Evolutionary conservation across 2,797 vertebrate genomes (phyloP), one percentile per base, ranked within the genome.

Genomic region (Mus spretus): DNA sequence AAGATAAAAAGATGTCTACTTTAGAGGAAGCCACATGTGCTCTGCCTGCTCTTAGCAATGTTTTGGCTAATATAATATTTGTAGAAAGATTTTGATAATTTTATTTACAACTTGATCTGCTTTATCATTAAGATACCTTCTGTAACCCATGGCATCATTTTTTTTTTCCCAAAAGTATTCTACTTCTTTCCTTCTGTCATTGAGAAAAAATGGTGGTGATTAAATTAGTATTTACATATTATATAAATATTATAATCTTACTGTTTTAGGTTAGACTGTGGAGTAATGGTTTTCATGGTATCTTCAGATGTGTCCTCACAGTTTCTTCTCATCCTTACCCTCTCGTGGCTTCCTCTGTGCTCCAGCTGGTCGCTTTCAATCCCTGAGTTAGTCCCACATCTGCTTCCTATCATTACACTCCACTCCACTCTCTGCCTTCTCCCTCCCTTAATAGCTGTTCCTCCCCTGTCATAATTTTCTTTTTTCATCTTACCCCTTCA

Each of bases 201-300:
- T 89, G 50, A 65, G 26, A 55, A 89, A 81, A 67, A 80, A 40
- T 44, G 75, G 5, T 88, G 47, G 3, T 37, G 80, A 55, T 12
- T 94, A 88, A 92, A 24, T 88, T 75, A 53, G 12, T 79, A 70
- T 63, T 78, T 28, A 24, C 70, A 78, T 57, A 37, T 82, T 94
- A 67, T 26, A 61, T 87, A 55, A 26, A 53, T 50, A 63, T n/a
- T 50, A n/a, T 17, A 78, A 78, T 26, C 22, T 89, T 47, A 10
- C 6, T 61, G 85, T 57, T 78, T 88, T 88, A 59, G 50, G n/a
- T 57, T 78, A 44, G 6, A 34, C 44, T 89, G 12, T 40, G 26
- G 22, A 61, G 37, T 22, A 63, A 6, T 34, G 17, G 40, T 8
- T 59, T 61, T 50, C 31, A 50, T 50, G 57, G 31, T 6, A 63